phyloP scores from a whole-genome alignment of 2,797 vertebrate genomes.

The Synaphobranchus kaupii region DNA sequence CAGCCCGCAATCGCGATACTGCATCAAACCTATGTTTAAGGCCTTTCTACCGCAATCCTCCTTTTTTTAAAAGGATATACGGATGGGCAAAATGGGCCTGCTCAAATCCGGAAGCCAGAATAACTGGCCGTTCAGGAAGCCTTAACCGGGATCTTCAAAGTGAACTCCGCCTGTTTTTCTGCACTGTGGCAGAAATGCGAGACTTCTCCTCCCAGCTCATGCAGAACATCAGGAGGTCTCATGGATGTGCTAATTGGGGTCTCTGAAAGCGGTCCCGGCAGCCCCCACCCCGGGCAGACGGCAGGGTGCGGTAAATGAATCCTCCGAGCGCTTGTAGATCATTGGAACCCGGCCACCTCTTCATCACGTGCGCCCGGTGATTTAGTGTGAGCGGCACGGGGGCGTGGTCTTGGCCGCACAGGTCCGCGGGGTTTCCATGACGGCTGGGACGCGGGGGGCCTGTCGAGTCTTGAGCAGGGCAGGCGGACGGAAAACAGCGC shows the following conservation, averaged over 20 bases:
- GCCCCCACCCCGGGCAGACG: slow-evolving; percentile 23
- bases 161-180: background rate
- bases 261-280: slow-evolving; percentile 56
- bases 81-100: background rate
- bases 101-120: background rate
- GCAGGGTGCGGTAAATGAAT: slow-evolving; percentile 29
- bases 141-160: background rate
- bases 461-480: background rate
- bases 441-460: background rate
- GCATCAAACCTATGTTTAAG: background rate
- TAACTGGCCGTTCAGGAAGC: background rate
- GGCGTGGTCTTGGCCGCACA: slow-evolving; percentile 43
- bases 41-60: background rate
- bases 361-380: slow-evolving; percentile 47
- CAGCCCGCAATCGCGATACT: background rate
- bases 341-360: slow-evolving; percentile 34
- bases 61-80: background rate
- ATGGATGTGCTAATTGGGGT: slow-evolving; percentile 68
- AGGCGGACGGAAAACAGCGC: background rate
- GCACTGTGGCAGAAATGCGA: background rate
- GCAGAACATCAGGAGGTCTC: slow-evolving; percentile 63
- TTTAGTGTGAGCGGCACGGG: slow-evolving; percentile 40
- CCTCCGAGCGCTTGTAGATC: slow-evolving; percentile 36
- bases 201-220: slow-evolving; percentile 42
- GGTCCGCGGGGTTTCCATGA: background rate